Percentiles rank a stretch among this genome's conserved stretches.
These are phyloP conservation scores for Agrilus planipennis DNA, from an alignment of 1,140 invertebrate species.

Conservation along the genomic window DNA sequence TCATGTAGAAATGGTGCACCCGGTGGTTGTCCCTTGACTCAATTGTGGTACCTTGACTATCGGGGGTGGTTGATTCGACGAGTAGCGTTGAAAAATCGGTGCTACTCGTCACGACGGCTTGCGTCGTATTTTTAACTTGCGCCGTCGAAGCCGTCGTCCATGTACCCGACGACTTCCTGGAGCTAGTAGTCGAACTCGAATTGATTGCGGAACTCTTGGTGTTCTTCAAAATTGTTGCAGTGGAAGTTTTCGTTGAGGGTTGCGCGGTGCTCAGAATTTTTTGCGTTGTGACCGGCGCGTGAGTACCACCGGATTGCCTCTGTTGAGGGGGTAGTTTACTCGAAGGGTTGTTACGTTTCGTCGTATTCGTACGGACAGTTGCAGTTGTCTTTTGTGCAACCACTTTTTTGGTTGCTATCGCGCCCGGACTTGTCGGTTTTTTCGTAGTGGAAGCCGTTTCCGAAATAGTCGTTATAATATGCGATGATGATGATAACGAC, in stretches of 20 bases:
- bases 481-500: too few species aligned
- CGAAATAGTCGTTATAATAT: too few species aligned
- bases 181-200: too few species aligned
- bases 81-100: slow-evolving; percentile 7
- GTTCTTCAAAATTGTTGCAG: not conserved
- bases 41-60: slow-evolving; percentile 32
- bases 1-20: slow-evolving; percentile 29
- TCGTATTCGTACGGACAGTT: slow-evolving; percentile 18
- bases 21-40: slow-evolving; percentile 38
- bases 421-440: too few species aligned
- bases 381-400: slow-evolving; percentile 8
- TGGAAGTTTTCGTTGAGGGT: not conserved
- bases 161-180: not conserved
- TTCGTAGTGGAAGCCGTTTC: too few species aligned
- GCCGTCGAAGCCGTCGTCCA: not conserved
- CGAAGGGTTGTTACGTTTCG: too few species aligned
- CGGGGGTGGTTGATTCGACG: slow-evolving; percentile 23
- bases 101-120: slow-evolving; percentile 2
- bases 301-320: too few species aligned
- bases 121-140: not conserved
- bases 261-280: too few species aligned
- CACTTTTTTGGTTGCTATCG: slow-evolving; percentile 6
- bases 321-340: too few species aligned
- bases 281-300: too few species aligned
- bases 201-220: not conserved